A percentile compares a stretch with the other conserved stretches of the same genome.
These are phyloP conservation scores for Galbula dea DNA, from an alignment of 2,113 vertebrate species.

Conservation along the genomic window DNA sequence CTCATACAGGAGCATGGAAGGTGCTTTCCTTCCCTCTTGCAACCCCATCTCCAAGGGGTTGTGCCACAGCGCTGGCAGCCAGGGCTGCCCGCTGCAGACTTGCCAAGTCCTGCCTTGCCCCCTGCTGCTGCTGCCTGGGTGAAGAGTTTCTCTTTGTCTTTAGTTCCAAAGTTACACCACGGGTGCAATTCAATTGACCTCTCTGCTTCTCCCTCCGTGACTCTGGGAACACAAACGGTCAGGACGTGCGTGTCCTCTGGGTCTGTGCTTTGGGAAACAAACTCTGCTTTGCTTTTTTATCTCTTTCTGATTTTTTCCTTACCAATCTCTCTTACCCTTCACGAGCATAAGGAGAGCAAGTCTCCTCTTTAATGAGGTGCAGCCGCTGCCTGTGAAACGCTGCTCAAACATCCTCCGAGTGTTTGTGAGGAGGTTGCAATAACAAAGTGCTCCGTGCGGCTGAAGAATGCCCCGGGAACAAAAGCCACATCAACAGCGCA, in stretches of 20 bases:
- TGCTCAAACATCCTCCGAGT: slow-evolving; percentile 44
- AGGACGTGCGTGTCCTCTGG: not conserved
- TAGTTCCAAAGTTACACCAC: not conserved
- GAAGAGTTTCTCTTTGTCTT: not conserved
- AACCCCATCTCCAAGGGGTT: not conserved
- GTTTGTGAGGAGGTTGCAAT: slow-evolving; percentile 70
- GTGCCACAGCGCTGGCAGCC: not conserved
- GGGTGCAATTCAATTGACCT: not conserved
- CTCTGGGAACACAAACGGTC: not conserved
- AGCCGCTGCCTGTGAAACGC: slow-evolving; percentile 22
- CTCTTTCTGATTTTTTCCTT: too few species aligned
- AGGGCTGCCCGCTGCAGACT: not conserved
- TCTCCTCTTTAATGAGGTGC: not conserved
- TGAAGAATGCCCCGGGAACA: slow-evolving; percentile 73
- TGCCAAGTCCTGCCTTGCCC: not conserved
- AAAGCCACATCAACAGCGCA: slow-evolving; percentile 67
- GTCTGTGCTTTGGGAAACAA: not conserved
- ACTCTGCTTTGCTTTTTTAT: not conserved
- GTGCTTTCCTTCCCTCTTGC: not conserved
- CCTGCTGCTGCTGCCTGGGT: not conserved
- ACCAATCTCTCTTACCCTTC: not conserved
- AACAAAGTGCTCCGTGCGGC: slow-evolving; percentile 64
- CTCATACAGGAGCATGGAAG: not conserved
- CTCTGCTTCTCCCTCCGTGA: not conserved
- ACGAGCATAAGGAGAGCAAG: rapidly evolving